Evolutionary conservation across 2,888 invertebrate species (phyloP), one percentile per base, ranked within the genome.

Genomic region (Perdita meconis): DNA sequence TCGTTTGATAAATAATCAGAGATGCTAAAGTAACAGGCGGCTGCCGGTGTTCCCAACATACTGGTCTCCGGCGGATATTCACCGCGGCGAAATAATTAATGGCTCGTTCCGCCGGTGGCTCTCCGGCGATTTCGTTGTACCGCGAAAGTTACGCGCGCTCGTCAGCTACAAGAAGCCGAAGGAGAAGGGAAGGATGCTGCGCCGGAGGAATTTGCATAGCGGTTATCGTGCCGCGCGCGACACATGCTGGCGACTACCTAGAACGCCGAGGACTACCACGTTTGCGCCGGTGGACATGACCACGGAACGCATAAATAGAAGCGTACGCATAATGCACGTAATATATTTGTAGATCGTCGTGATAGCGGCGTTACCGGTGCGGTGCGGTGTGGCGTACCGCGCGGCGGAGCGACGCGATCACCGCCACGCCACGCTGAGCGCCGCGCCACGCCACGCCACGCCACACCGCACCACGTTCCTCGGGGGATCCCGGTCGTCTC

Each of bases 271-370:
- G 60, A 76, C 82, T 77, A 71, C 68, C 66, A 67, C 67, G 79
- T 75, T 81, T 83, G 80, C 82, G 71, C 73, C 67, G 51, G 81
- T 67, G 74, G 73, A 83, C 84, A 76, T 34, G 81, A 68, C 74
- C 83, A 81, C 80, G 83, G 75, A 84, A 79, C 78, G 83, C 83
- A 85, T 85, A 88, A 89, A 88, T 89, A 87, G 88, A 86, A 84
- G 82, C 83, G 82, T 80, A 87, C 84, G 86, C 86, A 83, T 87
- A 86, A 88, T 84, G 81, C 81, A 69, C 84, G 83, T 88, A 87
- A 88, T 86, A 86, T 89, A 90, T 90, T 89, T 89, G 88, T 89
- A 87, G 89, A 89, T 89, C 82, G 84, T 66, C 66, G 73, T 79
- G 84, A 84, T 84, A 84, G 64, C 65, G 63, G 36, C 59, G 53